Base-by-base conservation (phyloP, 2,888 invertebrate genomes). In the Globia sparganii region DNA sequence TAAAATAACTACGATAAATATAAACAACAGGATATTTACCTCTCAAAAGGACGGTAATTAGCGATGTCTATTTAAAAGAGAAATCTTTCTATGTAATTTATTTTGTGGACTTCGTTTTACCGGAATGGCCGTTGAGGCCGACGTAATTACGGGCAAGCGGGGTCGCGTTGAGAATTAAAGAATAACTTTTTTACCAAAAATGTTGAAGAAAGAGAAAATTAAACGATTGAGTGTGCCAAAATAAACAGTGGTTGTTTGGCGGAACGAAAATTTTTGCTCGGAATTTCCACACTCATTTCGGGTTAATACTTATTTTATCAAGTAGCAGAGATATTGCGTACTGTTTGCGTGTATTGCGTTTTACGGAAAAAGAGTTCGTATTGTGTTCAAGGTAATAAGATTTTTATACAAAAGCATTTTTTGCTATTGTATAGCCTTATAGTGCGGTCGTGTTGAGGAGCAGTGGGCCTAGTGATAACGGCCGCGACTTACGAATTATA, bases 1-100 rank as follows among this genome's bases (percentile, higher is more conserved):
- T 43, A 59, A 66, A 81, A 74, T 77, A 70, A 79, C 68, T 65
- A 74, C 28, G 46, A 66, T 61, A 46, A 80, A 81, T 70, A 72
- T 80, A 77, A 81, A 81, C 68, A 75, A 79, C 80, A 81, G 75
- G 79, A 75, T 84, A 81, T 79, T 84, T 84, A 81, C 80, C 79
- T 71, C 81, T 83, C 78, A 77, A 84, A 85, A 82, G 74, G 65
- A 68, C 69, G 64, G 86, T 88, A 92, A 91, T 91, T 92, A 90
- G 87, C 79, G 53, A 72, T 70, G 83, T 85, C 85, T 86, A 86
- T 89, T 89, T 83, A 88, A 86, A 83, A 80, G 83, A 88, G 87
- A 89, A 87, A 90, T 87, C 88, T 88, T 90, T 89, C 85, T 84
- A 75, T 71, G 58, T 88, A 88, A 91, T 91, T 91, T 90, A 88